Conservation (phyloP, 2,797 vertebrate genomes). For the Eleutherodactylus coqui region DNA sequence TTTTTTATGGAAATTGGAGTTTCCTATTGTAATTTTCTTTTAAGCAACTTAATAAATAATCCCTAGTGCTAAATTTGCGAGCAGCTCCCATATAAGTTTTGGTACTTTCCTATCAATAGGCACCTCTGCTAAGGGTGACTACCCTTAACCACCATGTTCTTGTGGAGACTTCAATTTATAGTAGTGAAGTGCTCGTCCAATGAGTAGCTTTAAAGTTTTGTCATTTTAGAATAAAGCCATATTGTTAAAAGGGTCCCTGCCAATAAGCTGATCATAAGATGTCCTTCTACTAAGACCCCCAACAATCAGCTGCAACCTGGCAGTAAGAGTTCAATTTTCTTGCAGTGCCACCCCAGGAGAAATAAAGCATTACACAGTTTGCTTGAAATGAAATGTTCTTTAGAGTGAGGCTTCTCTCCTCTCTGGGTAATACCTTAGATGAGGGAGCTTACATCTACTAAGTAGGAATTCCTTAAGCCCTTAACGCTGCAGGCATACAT, state of each 20-base stretch:
- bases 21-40: not conserved
- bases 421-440: too few species aligned
- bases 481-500: too few species aligned
- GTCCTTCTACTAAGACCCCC: not conserved
- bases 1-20: not conserved
- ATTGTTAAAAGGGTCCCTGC: not conserved
- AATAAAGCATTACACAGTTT: too few species aligned
- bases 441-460: too few species aligned
- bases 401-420: too few species aligned
- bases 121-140: not conserved
- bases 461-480: too few species aligned
- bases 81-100: not conserved
- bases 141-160: not conserved
- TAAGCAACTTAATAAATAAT: not conserved
- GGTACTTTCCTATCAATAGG: not conserved
- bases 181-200: not conserved
- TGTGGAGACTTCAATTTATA: not conserved
- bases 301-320: not conserved
- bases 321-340: too few species aligned
- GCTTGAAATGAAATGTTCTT: too few species aligned
- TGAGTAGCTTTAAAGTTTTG: not conserved
- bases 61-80: not conserved
- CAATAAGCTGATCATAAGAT: not conserved
- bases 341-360: too few species aligned
- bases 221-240: not conserved